A percentile compares a stretch with the other conserved stretches of the same genome.
Evolutionary conservation across 2,113 vertebrate genomes (phyloP).

Genomic region (Rana temporaria): DNA sequence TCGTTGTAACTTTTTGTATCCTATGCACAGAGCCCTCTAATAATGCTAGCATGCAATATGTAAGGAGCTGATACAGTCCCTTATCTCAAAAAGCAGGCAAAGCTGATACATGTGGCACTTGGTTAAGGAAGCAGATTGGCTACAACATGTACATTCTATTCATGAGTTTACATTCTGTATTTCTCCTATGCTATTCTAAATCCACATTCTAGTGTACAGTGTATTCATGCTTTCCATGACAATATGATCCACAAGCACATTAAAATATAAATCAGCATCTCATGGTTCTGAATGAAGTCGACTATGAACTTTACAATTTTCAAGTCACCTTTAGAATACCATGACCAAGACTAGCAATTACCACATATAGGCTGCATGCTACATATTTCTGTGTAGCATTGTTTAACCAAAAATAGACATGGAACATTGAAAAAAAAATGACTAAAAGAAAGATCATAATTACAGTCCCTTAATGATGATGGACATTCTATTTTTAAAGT

Average conservation of each 20-base stretch:
- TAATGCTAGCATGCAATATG: constrained; percentile 41
- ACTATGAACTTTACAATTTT: constrained; percentile 11
- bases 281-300: constrained; percentile 1
- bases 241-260: constrained; percentile 28
- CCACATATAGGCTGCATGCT: background rate
- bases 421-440: no score
- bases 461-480: no score
- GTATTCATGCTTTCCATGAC: constrained; percentile 39
- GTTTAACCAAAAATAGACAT: background rate
- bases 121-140: constrained; percentile 35
- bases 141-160: constrained; percentile 45
- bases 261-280: constrained; percentile 33
- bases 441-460: no score
- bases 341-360: constrained; percentile 16
- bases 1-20: constrained; percentile 9
- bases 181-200: constrained; percentile 10
- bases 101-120: constrained; percentile 46
- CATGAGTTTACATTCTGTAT: constrained; percentile 46
- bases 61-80: constrained; percentile 45
- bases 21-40: constrained; percentile 30
- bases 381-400: no score
- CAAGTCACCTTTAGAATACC: constrained; percentile 32
- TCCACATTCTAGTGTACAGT: constrained; percentile 49
- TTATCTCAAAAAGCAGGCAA: constrained; percentile 49
- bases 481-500: no score